Base-by-base conservation (phyloP, 2,113 vertebrate genomes). In the Eleginops maclovinus region DNA sequence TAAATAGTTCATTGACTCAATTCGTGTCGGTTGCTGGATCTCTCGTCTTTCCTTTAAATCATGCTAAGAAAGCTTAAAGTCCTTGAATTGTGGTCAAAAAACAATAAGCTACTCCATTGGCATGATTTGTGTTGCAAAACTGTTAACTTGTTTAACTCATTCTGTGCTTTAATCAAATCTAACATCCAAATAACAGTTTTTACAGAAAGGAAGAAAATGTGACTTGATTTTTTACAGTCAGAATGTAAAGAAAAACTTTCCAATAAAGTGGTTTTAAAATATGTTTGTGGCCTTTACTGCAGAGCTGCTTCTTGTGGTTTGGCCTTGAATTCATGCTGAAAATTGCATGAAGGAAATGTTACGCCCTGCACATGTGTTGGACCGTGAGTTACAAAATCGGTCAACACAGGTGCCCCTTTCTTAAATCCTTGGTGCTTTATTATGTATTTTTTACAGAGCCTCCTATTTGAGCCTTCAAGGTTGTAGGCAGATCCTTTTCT, bases 231-330 rank as follows among this genome's bases (percentile, higher is more conserved):
- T 64, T 28, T 24, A 21, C 21, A 53, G 41, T 56, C 22, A 70
- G 46, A 62, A 56, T 85, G 55, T 69, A 60, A 50, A 36, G 6
- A 36, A 74, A 83, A 79, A 41, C 40, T 66, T 55, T 76, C 24
- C 44, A 85, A 72, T 66, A 81, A 72, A 80, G 40, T 81, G 59
- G 26, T 71, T 84, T 62, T 64, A 17, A 36, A 49, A 60, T 16
- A 21, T 63, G 12, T 14, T 54, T 70, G 62, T 68, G 53, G 7
- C 41, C 56, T 71, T 64, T 54, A 31, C 28, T 64, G 59, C 55
- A 71, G 46, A 72, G 26, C 43, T 70, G 31, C 15, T 60, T 64
- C 70, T 28, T 65, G 40, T 54, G 51, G 36, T 21, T 41, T 9
- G 61, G 40, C 58, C 78, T 73, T 59, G 21, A 68, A 53, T 59